Evolutionary conservation across 2,888 invertebrate species (phyloP), one percentile per base, ranked within the genome.

Genomic region (Maniola hyperantus): DNA sequence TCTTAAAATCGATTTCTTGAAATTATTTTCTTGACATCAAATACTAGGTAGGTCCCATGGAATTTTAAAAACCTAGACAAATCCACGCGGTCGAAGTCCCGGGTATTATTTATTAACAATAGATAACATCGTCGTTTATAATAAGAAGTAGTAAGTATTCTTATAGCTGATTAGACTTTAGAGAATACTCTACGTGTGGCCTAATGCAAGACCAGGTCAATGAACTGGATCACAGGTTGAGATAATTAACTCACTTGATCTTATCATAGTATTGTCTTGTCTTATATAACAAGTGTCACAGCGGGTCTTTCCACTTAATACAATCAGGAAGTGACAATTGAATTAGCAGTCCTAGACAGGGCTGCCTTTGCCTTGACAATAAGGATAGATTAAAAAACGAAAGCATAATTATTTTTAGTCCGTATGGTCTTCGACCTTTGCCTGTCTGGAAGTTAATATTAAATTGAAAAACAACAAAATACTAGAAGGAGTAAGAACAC

Each of bases 251-350:
- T 67, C 63, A 70, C 63, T 73, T 69, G 55, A 64, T 70, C 69
- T 62, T 65, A 73, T 72, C 72, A 71, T 71, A 68, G 74, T 71
- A 74, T 71, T 73, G 73, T 76, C 74, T 66, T 74, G 74, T 73
- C 77, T 70, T 69, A 71, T 63, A 73, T 76, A 72, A 72, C 72
- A 50, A 42, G 63, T 44, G 69, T 64, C 68, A 60, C 61, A 34
- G 69, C 68, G 64, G 65, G 66, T 69, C 68, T 70, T 69, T 71
- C 68, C 69, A 73, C 71, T 76, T 80, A 79, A 78, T 81, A 73
- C 79, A 88, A 88, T 85, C 77, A 89, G 91, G 90, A 91, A 88
- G 82, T 73, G 86, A 82, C 87, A 88, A 90, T 90, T 91, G 87
- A 84, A 87, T 88, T 87, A 88, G 75, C 71, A 69, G 71, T 73